Conservation (phyloP, 2,888 invertebrate genomes). For the Meliscaeva auricollis region DNA sequence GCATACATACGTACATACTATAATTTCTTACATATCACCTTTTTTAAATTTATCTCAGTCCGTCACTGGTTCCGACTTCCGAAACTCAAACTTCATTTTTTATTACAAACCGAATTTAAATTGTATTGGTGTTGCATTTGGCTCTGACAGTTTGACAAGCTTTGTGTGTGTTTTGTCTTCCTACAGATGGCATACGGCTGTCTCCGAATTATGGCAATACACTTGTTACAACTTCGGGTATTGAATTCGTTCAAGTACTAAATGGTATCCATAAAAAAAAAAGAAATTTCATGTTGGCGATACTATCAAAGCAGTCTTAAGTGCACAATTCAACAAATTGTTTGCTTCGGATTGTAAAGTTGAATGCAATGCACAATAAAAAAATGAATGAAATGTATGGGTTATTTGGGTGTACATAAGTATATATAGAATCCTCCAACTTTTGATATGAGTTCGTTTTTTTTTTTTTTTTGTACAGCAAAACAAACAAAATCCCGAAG, state of each 20-base stretch:
- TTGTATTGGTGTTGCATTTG: slow-evolving; percentile 54
- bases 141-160: slow-evolving; percentile 18
- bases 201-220: background rate
- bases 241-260: slow-evolving; percentile 7
- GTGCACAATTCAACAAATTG: slow-evolving; percentile 1
- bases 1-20: too few species aligned
- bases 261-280: too few species aligned
- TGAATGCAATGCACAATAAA: background rate
- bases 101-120: slow-evolving; percentile 32
- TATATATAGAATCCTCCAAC: background rate
- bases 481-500: background rate
- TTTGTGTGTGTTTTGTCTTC: slow-evolving; percentile 23
- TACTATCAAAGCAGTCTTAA: background rate
- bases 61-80: background rate
- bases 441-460: background rate
- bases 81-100: background rate
- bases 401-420: background rate
- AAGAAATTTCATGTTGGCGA: background rate
- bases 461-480: background rate
- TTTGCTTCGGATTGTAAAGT: background rate
- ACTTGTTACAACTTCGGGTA: background rate
- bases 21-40: too few species aligned
- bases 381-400: background rate
- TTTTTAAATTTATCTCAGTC: too few species aligned
- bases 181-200: background rate